phyloP scores from a whole-genome alignment of 2,113 vertebrate species.

The Arizona elegans region DNA sequence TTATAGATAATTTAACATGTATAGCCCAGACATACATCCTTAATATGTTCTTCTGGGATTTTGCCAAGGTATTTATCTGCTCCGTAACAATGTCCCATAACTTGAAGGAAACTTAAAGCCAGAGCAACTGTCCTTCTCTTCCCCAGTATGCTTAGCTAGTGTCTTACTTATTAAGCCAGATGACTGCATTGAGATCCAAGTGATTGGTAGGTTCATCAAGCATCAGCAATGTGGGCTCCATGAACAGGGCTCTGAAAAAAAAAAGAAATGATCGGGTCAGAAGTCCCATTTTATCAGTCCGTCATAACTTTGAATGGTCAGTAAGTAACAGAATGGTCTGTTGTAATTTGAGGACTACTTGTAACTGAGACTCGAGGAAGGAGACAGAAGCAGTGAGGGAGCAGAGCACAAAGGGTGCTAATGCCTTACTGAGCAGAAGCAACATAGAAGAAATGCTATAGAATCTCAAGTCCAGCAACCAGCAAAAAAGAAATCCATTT shows the following conservation, averaged over 20 bases:
- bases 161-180: conserved; percentile 92
- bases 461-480: neutral
- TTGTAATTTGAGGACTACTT: neutral
- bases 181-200: conserved; percentile 91
- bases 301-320: neutral
- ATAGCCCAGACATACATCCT: neutral
- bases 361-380: neutral
- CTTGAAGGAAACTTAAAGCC: neutral
- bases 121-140: neutral
- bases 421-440: neutral
- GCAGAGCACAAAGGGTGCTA: neutral
- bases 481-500: neutral
- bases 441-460: neutral
- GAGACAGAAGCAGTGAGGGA: neutral
- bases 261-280: neutral
- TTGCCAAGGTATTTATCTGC: neutral
- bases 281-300: neutral
- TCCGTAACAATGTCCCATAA: neutral
- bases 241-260: conserved; percentile 82
- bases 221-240: conserved; percentile 92
- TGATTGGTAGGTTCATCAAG: conserved; percentile 94
- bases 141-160: rapidly evolving
- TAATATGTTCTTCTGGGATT: neutral
- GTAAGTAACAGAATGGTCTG: neutral
- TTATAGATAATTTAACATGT: neutral